Evolutionary conservation across 2,113 vertebrate species (phyloP).

Genomic region (Scortum barcoo): DNA sequence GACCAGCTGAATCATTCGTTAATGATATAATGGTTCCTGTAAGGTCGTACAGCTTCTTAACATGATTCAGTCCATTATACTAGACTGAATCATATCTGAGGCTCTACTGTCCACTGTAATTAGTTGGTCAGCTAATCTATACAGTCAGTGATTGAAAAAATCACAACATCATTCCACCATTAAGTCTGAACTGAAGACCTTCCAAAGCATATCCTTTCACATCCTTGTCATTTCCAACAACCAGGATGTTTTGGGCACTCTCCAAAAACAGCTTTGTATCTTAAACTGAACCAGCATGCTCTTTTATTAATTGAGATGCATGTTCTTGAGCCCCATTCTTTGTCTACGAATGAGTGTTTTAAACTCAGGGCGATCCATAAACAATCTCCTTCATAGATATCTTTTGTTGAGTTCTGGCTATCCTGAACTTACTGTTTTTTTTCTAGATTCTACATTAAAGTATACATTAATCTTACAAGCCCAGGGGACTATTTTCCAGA

Average conservation of each 20-base stretch:
- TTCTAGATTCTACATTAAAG: not conserved
- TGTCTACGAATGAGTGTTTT: not conserved
- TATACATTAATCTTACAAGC: not conserved
- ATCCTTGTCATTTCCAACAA: not conserved
- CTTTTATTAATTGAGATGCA: too few relatives aligned
- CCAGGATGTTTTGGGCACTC: not conserved
- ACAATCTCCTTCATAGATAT: not conserved
- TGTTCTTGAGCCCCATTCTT: not conserved
- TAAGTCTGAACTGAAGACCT: not conserved
- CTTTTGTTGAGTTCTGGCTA: not conserved
- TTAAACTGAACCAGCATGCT: too few relatives aligned
- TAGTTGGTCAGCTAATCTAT: not conserved
- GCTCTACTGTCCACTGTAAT: not conserved
- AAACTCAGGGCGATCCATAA: not conserved
- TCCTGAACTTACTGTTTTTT: not conserved
- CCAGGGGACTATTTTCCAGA: not conserved
- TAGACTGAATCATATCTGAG: not conserved
- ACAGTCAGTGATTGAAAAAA: too few relatives aligned
- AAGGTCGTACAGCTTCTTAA: not conserved
- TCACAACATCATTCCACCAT: not conserved
- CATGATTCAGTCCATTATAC: slow-evolving; percentile 10
- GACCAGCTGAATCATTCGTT: not conserved
- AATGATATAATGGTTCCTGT: not conserved
- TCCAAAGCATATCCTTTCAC: too few relatives aligned
- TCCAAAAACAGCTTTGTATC: not conserved